phyloP scores from a whole-genome alignment of 1,140 invertebrate species.

The Apis cerana region DNA sequence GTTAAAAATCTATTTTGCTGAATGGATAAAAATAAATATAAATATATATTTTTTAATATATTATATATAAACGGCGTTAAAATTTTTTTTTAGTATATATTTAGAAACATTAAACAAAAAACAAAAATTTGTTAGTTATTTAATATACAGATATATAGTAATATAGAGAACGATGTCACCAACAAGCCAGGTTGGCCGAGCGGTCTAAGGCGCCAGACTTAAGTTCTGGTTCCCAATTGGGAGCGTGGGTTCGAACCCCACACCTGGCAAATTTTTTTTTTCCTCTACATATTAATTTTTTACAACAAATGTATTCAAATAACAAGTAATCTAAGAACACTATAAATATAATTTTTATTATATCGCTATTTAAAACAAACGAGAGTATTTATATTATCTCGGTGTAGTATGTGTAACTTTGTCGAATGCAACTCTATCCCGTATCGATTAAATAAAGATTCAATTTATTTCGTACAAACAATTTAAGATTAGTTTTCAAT shows the following conservation, averaged over 20 bases:
- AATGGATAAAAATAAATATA: neutral
- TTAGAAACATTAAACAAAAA: neutral
- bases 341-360: no score
- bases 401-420: no score
- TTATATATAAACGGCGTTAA: neutral
- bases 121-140: neutral
- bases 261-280: slow-evolving; percentile 67
- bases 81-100: neutral
- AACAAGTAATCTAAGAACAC: no score
- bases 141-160: fast-evolving
- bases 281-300: no score
- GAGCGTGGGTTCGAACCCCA: slow-evolving; percentile 73
- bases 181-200: slow-evolving; percentile 80
- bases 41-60: neutral
- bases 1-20: no score
- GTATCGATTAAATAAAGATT: no score
- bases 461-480: no score
- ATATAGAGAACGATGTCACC: fast-evolving
- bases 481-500: no score
- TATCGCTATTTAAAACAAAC: no score
- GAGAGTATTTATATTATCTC: no score
- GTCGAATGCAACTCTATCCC: no score
- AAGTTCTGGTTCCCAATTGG: slow-evolving; percentile 82
- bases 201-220: slow-evolving; percentile 84
- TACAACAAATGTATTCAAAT: no score